Evolutionary conservation across 2,797 vertebrate genomes (phyloP), one percentile per base, ranked within the genome.

Genomic region (Toxotes lorentzi): DNA sequence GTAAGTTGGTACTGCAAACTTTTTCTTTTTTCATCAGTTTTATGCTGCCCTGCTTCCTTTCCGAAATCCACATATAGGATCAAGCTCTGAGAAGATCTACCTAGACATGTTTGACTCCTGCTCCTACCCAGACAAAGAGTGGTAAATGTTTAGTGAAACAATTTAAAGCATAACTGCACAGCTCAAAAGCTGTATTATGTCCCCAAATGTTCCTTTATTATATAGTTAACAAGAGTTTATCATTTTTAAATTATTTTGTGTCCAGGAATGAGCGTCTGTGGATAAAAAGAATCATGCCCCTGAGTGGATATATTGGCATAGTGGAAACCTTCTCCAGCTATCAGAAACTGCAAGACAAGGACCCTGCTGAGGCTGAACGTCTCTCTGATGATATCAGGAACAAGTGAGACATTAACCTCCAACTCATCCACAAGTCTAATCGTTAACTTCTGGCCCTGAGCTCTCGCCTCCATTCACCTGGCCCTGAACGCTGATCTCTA

Each of bases 51-150:
- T 94, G 78, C 64, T 14, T 24, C 89, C 85, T 1, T 92, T 65
- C 68, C 80, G 77, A 47, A 40, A 79, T 30, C 47, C 85, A 1
- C 23, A 74, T 54, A 3, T 93, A 1, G 88, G 87, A 11, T n/a
- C 73, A 1, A 70, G 53, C 48, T 78, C 86, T 1, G 0, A 7
- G 5, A 60, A 65, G 32, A 75, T 92, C 75, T 93, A 93, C 83
- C 62, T 62, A 1, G 73, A 89, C 9, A 93, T 96, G 82, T 95
- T 93, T 23, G 92, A 94, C 24, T 86, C 93, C 56, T 81, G 96
- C 73, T 79, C 89, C 0, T 95, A 95, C 66, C 74, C 79, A 1
- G 95, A 96, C 73, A 96, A 96, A 79, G 90, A 95, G 78, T 95
- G 95, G 95, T 96, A 83, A 93, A 94, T 73, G 24, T 59, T 54